A percentile compares a stretch with the other conserved stretches of the same genome.
These are phyloP conservation scores for Galaxea fascicularis DNA, from an alignment of 92 coral and sea anemone genomes.

Conservation along the genomic window DNA sequence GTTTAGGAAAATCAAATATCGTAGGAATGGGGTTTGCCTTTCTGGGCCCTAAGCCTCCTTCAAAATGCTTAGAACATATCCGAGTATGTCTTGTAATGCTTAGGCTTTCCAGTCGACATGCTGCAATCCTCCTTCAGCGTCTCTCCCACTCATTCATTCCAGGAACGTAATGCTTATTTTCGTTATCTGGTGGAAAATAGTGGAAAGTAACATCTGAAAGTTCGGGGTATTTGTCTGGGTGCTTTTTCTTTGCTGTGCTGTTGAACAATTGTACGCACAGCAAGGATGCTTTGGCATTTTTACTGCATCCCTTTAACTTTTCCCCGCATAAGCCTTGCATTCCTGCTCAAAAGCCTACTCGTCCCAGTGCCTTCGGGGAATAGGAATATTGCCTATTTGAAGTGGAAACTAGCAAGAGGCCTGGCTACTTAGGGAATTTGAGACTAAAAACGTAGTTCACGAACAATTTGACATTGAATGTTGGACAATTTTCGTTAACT, in stretches of 20 bases:
- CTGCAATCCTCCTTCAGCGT: too few relatives aligned
- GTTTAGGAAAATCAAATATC: slow-evolving; percentile 10
- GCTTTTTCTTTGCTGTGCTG: slow-evolving; percentile 8
- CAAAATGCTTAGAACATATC: slow-evolving; percentile 35
- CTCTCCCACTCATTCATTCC: too few relatives aligned
- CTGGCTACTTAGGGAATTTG: neutral
- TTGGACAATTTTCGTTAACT: slow-evolving; percentile 17
- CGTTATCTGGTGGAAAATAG: slow-evolving; percentile 12
- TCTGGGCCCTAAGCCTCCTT: slow-evolving; percentile 30
- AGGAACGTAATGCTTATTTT: slow-evolving; percentile 14
- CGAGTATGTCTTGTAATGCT: slow-evolving; percentile 29
- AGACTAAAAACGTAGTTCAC: neutral
- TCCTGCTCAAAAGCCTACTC: too few relatives aligned
- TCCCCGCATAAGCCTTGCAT: too few relatives aligned
- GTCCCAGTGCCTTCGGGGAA: too few relatives aligned
- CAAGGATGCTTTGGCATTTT: too few relatives aligned
- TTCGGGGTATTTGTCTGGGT: slow-evolving; percentile 30
- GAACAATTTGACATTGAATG: slow-evolving; percentile 11
- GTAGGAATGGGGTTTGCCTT: slow-evolving; percentile 26
- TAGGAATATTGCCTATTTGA: too few relatives aligned
- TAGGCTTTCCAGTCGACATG: slow-evolving; percentile 25
- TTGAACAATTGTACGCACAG: slow-evolving; percentile 36
- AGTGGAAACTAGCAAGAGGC: slow-evolving; percentile 13
- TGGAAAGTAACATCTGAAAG: too few relatives aligned
- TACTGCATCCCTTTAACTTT: too few relatives aligned